Percentiles rank a stretch among this genome's conserved stretches.
Conservation (phyloP, 2,888 invertebrate species). For the Plemyria rubiginata region DNA sequence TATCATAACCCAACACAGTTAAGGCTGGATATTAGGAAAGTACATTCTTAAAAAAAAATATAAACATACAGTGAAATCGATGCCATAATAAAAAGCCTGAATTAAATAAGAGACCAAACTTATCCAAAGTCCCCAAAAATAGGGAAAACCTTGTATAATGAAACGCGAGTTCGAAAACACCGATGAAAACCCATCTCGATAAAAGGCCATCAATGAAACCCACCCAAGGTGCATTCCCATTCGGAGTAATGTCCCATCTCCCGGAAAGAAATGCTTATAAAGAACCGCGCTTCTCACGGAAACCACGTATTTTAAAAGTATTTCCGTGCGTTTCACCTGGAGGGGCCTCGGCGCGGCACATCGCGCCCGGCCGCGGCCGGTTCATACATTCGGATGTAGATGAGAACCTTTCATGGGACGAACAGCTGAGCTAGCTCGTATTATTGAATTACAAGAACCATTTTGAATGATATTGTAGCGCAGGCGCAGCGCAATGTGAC, state of each 20-base stretch:
- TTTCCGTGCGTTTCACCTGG: conserved; percentile 34
- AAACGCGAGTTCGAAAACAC: conserved; percentile 15
- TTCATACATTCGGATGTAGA: conserved; percentile 39
- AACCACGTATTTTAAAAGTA: conserved; percentile 22
- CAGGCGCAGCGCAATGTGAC: no score
- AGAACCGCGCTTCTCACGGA: conserved; percentile 13
- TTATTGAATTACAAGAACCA: neutral
- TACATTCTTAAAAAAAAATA: no score
- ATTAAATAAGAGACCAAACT: neutral
- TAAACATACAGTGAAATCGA: no score
- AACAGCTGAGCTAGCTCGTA: conserved; percentile 2
- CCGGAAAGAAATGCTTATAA: conserved; percentile 12
- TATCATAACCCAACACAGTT: no score
- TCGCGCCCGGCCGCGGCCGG: conserved; percentile 32
- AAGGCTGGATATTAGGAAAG: no score
- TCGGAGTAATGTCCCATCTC: conserved; percentile 23
- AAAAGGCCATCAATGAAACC: conserved; percentile 22
- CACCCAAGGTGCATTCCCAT: conserved; percentile 18
- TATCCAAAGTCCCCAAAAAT: neutral
- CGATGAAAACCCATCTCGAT: conserved; percentile 20
- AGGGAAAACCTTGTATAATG: conserved; percentile 9
- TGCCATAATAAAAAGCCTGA: no score
- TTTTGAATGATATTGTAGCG: no score
- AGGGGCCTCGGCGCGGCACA: conserved; percentile 14
- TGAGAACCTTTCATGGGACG: conserved; percentile 12